Evolutionary conservation across 2,113 vertebrate species (phyloP), one percentile per base, ranked within the genome.

Genomic region (Corydoras sp.): DNA sequence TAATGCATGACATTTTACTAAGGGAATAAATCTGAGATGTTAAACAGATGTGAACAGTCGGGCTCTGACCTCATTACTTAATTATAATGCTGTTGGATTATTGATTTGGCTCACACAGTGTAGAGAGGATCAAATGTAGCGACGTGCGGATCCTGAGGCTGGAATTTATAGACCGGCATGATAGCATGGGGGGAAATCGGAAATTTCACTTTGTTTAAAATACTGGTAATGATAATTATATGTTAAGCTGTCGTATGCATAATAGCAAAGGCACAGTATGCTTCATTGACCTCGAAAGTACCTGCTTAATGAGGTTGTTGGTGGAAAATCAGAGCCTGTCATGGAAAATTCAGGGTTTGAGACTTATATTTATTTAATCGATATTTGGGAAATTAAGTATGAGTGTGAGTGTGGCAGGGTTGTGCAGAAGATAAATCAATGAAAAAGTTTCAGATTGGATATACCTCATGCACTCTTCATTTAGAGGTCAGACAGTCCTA

Each of bases 301-400:
- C 65, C 65, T 2, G 48, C 35, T 43, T 43, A 4, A 8, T 29
- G 31, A 69, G 76, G 60, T 76, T 77, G 77, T 73, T 81, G 77
- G 72, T 73, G 59, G 79, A 68, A 73, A 75, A 50, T 35, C 65
- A 32, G 56, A 70, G 71, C 13, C 71, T 55, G 67, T 62, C 54
- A 49, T 60, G 53, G 50, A 65, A 62, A 64, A 61, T 62, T 51
- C 73, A 69, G 73, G 48, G 55, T 49, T 48, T 35, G 13, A 18
- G 43, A 67, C 35, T 43, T 43, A 43, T 43, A 54, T 79, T 77
- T 78, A 73, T 63, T 76, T 72, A 80, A 85, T 86, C 83, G 77
- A 82, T 83, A 79, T 71, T n/a, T 56, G 58, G 62, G 74, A 56
- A 59, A 53, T 58, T 43, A 18, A 79, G 73, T 64, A 63, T 66